These are phyloP conservation scores for Bubo scandiacus DNA, from an alignment of 2,113 vertebrate genomes.

Conservation along the genomic window DNA sequence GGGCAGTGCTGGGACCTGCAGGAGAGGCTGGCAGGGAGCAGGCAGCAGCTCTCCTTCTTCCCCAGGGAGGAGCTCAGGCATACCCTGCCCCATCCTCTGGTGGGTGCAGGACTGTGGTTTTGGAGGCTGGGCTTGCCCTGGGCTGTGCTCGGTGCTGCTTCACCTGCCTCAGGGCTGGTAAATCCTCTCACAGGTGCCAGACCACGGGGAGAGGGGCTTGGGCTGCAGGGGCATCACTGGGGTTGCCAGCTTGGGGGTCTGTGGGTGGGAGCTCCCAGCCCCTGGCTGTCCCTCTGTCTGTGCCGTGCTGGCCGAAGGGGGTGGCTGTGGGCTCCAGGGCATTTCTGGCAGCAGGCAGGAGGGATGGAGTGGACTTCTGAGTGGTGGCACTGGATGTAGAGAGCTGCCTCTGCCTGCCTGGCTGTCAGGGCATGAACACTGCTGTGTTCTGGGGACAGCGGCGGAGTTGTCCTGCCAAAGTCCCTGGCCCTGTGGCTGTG, in stretches of 20 bases:
- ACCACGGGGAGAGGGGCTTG: neutral
- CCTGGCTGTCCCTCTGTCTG: neutral
- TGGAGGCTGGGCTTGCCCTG: neutral
- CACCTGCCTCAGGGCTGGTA: rapidly evolving
- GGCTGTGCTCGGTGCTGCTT: neutral
- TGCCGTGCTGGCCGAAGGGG: neutral
- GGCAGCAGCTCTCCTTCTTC: neutral
- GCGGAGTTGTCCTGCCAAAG: neutral
- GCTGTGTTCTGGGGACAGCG: rapidly evolving
- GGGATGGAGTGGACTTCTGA: rapidly evolving
- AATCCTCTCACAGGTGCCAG: neutral
- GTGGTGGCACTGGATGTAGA: rapidly evolving
- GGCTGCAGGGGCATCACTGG: neutral
- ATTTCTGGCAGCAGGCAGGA: neutral
- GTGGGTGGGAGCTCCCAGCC: neutral
- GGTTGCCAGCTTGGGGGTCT: neutral
- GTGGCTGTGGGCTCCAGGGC: rapidly evolving
- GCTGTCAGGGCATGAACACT: rapidly evolving
- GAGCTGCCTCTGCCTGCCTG: neutral
- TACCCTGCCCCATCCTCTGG: neutral
- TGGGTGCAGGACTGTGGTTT: neutral
- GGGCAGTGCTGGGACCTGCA: neutral
- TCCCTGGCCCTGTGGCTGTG: rapidly evolving
- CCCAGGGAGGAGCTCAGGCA: no score
- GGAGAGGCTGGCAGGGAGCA: neutral